Percentiles rank a stretch among this genome's conserved stretches.
Conservation (phyloP, 2,888 invertebrate species). For the Cephalotes varians region DNA sequence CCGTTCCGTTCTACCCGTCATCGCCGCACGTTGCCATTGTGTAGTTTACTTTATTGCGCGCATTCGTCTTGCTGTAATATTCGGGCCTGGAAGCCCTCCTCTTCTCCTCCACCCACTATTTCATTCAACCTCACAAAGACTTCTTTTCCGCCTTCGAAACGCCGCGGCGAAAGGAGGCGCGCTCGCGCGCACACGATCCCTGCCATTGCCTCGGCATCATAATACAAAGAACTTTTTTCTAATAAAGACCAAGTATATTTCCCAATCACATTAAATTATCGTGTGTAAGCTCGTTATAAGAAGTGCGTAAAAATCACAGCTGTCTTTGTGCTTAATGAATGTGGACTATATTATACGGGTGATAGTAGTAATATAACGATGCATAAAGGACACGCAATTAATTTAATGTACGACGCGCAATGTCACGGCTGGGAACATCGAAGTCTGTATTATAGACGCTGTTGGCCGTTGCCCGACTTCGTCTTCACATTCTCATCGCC, state of each 20-base stretch:
- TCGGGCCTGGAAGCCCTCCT: conserved; percentile 64
- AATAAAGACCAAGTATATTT: neutral
- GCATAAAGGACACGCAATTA: conserved; percentile 1
- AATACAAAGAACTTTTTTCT: neutral
- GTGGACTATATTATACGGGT: neutral
- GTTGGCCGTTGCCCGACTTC: neutral
- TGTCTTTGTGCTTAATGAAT: neutral
- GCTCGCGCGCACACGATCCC: neutral
- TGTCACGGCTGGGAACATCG: neutral
- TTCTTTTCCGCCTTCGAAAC: conserved; percentile 28
- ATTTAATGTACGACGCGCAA: neutral
- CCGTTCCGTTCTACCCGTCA: conserved; percentile 58
- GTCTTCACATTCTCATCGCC: conserved; percentile 44
- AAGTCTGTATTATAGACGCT: conserved; percentile 9
- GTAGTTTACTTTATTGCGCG: conserved; percentile 80
- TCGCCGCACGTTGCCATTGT: conserved; percentile 75
- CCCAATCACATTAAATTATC: neutral
- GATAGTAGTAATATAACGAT: neutral
- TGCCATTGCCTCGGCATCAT: neutral
- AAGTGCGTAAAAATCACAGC: neutral
- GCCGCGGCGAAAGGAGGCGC: conserved; percentile 3
- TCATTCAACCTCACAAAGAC: conserved; percentile 46
- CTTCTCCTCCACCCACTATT: conserved; percentile 13
- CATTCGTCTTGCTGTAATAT: conserved; percentile 81
- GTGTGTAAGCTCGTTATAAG: neutral